Base-by-base conservation (phyloP, 2,113 vertebrate species). In the Paracanthobrama guichenoti region DNA sequence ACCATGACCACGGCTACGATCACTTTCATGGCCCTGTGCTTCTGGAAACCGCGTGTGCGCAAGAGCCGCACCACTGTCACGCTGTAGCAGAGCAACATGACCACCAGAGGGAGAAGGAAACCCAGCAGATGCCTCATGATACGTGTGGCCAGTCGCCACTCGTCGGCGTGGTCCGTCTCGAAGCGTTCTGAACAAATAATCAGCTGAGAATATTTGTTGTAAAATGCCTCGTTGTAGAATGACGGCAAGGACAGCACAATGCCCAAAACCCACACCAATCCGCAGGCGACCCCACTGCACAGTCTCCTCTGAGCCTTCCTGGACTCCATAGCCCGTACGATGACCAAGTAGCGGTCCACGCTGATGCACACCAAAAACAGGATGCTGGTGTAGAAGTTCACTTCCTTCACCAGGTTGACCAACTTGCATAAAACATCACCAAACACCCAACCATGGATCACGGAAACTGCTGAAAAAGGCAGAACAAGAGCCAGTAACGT, bases 331-430 rank as follows among this genome's bases (percentile, higher is more conserved):
- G 94, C 93, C 8, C 90, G 83, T 24, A 95, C 94, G 0, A 95
- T 95, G 50, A 93, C 92, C 88, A 90, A 92, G 89, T 94, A 95
- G 3, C 95, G 93, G 85, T 95, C 94, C 50, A 95, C 59, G 14
- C 95, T 95, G 84, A 95, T 95, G 90, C 93, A 94, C 0, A 90
- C 92, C 80, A 95, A 88, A 84, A 95, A 93, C 53, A 95, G 92
- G 14, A 95, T 94, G 87, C 94, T 95, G 0, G 93, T 90, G 91
- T 94, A 95, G 90, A 95, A 95, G 84, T 93, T 95, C 0, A 93
- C 86, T 83, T 95, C 94, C 67, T 92, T 93, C 22, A 94, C 8
- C 35, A 94, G 0, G 5, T 88, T 90, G 72, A 94, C 26, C 0
- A 93, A 48, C 81, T 95, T 95, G 86, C 95, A 95, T 86, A 89